Base-by-base conservation (phyloP, 2,888 invertebrate genomes). In the Nomada fucata region DNA sequence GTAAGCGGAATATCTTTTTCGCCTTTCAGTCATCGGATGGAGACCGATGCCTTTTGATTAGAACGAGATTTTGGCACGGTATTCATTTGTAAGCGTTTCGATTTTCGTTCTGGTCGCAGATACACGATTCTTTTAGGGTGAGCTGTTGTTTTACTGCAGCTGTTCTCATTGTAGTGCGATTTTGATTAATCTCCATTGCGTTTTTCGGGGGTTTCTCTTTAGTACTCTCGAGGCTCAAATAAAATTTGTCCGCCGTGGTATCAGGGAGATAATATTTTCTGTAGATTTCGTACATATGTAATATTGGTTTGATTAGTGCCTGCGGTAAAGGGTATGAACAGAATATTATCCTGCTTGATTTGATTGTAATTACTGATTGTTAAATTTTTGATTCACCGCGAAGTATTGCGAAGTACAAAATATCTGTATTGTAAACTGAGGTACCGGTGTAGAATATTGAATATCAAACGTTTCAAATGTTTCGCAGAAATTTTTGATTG, bases 81-180 rank as follows among this genome's bases (percentile, higher is more conserved):
- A 75, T 73, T 90, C 88, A 89, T 89, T 89, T 89, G 86, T 86
- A 83, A 88, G 83, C 72, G 85, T 86, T 76, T 79, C 71, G 52
- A 52, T 55, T 57, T 20, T 60, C 47, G 36, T 47, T 55, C 63
- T 50, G 70, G 47, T 29, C 63, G 36, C 23, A 36, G 18, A 60
- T 11, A 15, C 18, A 2, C 42, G 15, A 20, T 36, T 15, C 50
- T 42, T 47, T 36, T 36, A 53, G n/a, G 18, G 63, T 20, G 60
- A 63, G 29, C 52, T 57, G 47, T 65, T 20, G 15, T 50, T n/a
- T 18, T 50, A 55, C 10, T 9, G 44, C 47, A 47, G 15, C 26
- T 2, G n/a, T 29, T 60, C 15, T 10, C 1, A 5, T 47, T n/a
- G 10, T 2, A 10, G 20, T 18, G 9, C 36, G 1, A 44, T 52